phyloP scores from a whole-genome alignment of 2,888 invertebrate genomes.

The Galerucella pusilla region DNA sequence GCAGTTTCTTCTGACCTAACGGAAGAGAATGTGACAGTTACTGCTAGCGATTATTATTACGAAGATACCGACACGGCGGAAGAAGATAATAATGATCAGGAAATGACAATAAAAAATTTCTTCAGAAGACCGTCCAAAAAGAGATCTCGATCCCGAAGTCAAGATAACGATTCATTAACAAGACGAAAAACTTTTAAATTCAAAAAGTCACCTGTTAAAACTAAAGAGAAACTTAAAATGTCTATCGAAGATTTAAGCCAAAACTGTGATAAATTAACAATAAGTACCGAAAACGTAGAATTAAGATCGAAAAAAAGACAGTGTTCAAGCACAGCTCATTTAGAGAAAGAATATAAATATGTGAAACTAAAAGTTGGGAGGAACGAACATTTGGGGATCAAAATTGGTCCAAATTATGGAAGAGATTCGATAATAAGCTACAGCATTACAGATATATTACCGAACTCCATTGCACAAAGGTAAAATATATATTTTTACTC shows the following conservation, averaged over 20 bases:
- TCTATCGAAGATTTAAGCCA: conserved; percentile 52
- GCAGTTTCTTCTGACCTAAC: conserved; percentile 39
- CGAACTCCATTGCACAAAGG: conserved; percentile 67
- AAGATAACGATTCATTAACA: conserved; percentile 39
- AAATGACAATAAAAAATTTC: conserved; percentile 36
- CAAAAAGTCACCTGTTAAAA: conserved; percentile 44
- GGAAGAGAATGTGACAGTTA: conserved; percentile 32
- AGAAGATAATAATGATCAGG: conserved; percentile 51
- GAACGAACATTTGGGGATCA: conserved; percentile 53
- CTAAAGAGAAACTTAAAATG: conserved; percentile 43
- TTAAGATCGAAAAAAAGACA: conserved; percentile 25
- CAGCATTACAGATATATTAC: conserved; percentile 66
- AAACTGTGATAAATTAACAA: conserved; percentile 52
- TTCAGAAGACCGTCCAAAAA: conserved; percentile 47
- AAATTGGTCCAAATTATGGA: conserved; percentile 52
- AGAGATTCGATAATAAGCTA: conserved; percentile 59
- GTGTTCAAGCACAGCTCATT: conserved; percentile 22
- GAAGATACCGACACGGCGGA: conserved; percentile 57
- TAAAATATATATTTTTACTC: conserved; percentile 51
- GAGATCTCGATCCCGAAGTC: conserved; percentile 47
- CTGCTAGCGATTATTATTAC: conserved; percentile 42
- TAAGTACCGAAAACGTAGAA: conserved; percentile 38
- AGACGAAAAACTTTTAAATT: conserved; percentile 46
- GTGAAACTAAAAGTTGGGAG: conserved; percentile 53
- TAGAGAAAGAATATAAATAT: conserved; percentile 59